Base-by-base conservation (phyloP, 2,888 invertebrate genomes). In the Strigamia maritima region DNA sequence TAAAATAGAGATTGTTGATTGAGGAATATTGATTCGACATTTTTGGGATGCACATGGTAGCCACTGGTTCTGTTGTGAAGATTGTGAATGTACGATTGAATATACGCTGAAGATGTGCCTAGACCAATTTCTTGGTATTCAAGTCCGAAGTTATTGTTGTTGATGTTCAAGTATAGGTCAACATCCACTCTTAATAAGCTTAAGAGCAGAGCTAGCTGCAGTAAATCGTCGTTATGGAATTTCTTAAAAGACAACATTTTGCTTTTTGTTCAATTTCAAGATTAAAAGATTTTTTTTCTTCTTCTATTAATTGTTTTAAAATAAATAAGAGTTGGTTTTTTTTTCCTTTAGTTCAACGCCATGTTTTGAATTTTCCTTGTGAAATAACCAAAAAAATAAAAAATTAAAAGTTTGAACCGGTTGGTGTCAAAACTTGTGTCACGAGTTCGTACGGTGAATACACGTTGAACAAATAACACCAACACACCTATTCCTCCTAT, bases 171-270 rank as follows among this genome's bases (percentile, higher is more conserved):
- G 84, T 92, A 90, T 28, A 90, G 89, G 82, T 92, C 91, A 0
- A 93, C 92, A 85, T 93, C 91, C 16, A 92, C 91, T 83, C 93
- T 90, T 79, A 95, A 86, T 82, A 95, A 88, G 86, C 94, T 92
- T 83, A 95, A 88, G 82, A 95, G 89, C 85, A 96, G 86, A 82
- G 95, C 92, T 83, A 94, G 87, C 86, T 94, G 91, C 82, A 95
- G 87, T 84, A 94, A 88, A 88, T 94, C 94, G 85, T 93, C 93
- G 77, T 92, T 90, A 84, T 93, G 93, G 75, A 93, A 87, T 86
- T 94, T 94, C 88, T 94, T 94, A 83, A 93, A 87, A 83, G 92
- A 91, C 86, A 88, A 86, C 81, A 82, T 84, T 80, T 80, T 83
- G 26, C 19, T 49, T 49, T 10, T 49, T 19, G 2, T 49, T 49